These are phyloP conservation scores for Alloscopus bannaensis DNA, from an alignment of 2,888 invertebrate genomes.

Conservation along the genomic window DNA sequence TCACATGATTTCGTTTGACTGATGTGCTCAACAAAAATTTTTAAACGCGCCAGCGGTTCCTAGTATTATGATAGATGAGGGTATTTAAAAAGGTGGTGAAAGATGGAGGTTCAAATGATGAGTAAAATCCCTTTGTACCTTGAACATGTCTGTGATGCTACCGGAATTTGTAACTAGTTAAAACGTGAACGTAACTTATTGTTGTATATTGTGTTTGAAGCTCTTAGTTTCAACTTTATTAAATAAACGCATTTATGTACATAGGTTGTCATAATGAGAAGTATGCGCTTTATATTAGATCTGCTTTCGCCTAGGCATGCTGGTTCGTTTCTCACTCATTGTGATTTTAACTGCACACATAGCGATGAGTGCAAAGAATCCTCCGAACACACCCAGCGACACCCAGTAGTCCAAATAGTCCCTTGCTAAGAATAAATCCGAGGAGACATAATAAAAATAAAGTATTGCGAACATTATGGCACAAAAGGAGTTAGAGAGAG, in stretches of 20 bases:
- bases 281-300: constrained; percentile 2
- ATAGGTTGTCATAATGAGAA: too few species aligned
- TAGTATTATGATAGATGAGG: background rate
- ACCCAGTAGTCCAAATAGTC: constrained; percentile 47
- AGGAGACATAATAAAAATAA: too few species aligned
- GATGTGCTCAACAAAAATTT: constrained; percentile 34
- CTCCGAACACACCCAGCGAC: constrained; percentile 34
- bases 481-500: background rate
- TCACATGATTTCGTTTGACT: too few species aligned
- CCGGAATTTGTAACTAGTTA: constrained; percentile 5
- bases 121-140: background rate
- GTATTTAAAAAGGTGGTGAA: constrained; percentile 7
- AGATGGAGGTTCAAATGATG: background rate
- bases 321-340: constrained; percentile 13
- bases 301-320: constrained; percentile 19
- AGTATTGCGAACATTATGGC: background rate
- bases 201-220: too few species aligned
- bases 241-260: too few species aligned
- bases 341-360: constrained; percentile 33
- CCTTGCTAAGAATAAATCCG: too few species aligned
- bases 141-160: constrained; percentile 30
- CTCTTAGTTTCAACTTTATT: too few species aligned
- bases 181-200: constrained; percentile 15
- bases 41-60: constrained; percentile 18
- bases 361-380: constrained; percentile 24